Percentiles rank a stretch among this genome's conserved stretches.
These are phyloP conservation scores for Tragelaphus buxtoni DNA, from an alignment of 2,113 vertebrate species.

Conservation along the genomic window DNA sequence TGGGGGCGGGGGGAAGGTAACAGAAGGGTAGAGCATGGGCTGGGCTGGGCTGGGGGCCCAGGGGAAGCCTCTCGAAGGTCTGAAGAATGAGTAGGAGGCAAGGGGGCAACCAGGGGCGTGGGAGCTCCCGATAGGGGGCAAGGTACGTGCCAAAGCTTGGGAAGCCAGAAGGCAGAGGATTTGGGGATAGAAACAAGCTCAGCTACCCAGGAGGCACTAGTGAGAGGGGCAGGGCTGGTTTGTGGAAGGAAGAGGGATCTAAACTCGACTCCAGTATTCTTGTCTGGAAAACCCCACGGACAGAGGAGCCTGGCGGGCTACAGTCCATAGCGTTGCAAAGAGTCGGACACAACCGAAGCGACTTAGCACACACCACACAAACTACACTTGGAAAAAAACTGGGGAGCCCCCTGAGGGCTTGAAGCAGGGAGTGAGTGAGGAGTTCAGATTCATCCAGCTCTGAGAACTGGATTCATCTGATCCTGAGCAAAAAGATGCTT, in stretches of 20 bases:
- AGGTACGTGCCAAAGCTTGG: not conserved
- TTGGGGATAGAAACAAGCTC: not conserved
- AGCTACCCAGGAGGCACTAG: not conserved
- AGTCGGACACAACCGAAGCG: not conserved
- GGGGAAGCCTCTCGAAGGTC: not conserved
- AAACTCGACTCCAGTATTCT: not conserved
- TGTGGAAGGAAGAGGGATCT: not conserved
- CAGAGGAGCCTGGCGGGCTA: not conserved
- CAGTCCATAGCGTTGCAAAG: not conserved
- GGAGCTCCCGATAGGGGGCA: not conserved
- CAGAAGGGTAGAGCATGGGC: accelerated
- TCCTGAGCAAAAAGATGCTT: not conserved
- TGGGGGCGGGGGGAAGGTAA: accelerated
- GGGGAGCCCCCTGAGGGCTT: not conserved
- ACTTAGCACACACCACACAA: not conserved
- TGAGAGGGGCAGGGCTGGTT: not conserved
- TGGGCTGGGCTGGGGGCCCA: not conserved
- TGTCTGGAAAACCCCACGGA: not conserved
- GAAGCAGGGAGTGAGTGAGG: not conserved
- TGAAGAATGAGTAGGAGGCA: not conserved
- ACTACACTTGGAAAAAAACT: not conserved
- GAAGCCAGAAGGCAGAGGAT: not conserved
- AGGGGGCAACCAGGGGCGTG: not conserved
- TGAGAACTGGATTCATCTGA: not conserved
- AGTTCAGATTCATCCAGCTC: not conserved